Evolutionary conservation across 2,113 vertebrate genomes (phyloP), one percentile per base, ranked within the genome.

Genomic region (Ictalurus furcatus): DNA sequence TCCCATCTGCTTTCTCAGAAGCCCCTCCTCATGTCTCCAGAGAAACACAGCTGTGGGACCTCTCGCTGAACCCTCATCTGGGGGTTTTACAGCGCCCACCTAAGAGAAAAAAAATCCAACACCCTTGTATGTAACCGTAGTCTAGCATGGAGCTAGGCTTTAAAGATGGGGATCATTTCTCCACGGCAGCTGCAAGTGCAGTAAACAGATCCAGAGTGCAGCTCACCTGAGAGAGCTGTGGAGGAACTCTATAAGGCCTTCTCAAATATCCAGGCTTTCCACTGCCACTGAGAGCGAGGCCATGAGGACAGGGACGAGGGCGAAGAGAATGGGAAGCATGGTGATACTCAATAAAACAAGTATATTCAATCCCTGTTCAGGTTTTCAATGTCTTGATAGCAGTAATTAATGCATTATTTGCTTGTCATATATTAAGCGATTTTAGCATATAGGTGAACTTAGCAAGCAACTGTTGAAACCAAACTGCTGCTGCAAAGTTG

Each of bases 11-110:
- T 88, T 12, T 87, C 61, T 90, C 86, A 85, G 69, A 90, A 91
- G 87, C 81, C 90, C 88, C 89, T 91, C 85, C 87, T 81, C 92
- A 89, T 90, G 92, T 94, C 93, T 92, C 87, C 84, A 59, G 92
- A 92, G 94, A 94, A 85, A 86, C 91, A 93, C 95, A 95, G 94
- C 95, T 95, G 95, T 91, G 89, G 93, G 92, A 94, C 95, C 95
- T 95, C 92, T 93, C 90, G 91, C 90, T 96, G 95, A 96, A 96
- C 95, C 85, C 94, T 90, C 90, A 40, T 93, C 92, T 92, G 94
- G 92, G 23, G 93, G 94, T 93, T 91, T 92, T 86, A 84, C 91
- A 61, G 90, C 87, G 90, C 88, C 81, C 30, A 87, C 86, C 65
- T 89, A 65, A 59, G 63, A 73, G 58, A 85, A 81, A 88, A 44